Percentiles rank a stretch among this genome's conserved stretches.
Conservation (phyloP, 2,888 invertebrate species). For the Xestobium rufovillosum region DNA sequence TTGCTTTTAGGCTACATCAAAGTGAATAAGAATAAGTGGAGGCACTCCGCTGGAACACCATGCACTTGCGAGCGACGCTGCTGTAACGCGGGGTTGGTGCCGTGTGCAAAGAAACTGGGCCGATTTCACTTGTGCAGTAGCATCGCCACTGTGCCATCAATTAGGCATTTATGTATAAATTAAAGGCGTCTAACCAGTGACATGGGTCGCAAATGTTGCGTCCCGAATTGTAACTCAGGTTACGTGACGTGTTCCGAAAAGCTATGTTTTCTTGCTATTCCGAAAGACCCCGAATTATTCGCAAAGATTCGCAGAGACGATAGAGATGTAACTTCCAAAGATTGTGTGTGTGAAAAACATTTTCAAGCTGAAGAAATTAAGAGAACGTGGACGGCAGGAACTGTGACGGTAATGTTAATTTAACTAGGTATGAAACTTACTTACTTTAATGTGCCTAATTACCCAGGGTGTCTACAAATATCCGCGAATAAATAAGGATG, state of each 20-base stretch:
- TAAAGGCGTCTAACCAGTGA: no score
- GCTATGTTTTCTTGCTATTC: not conserved
- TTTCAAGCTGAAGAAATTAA: not conserved
- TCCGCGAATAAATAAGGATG: not conserved
- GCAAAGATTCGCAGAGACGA: not conserved
- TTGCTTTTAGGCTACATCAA: no score
- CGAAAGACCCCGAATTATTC: not conserved
- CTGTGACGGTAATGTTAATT: not conserved
- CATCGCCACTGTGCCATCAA: no score
- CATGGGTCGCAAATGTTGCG: not conserved
- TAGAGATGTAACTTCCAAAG: not conserved
- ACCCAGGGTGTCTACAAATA: not conserved
- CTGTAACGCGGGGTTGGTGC: no score
- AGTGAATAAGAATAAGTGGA: no score
- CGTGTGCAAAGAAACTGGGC: no score
- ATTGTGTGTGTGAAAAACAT: constrained; percentile 3
- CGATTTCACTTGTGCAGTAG: no score
- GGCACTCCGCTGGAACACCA: no score
- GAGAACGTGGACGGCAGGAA: not conserved
- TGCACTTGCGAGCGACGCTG: no score
- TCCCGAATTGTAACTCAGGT: constrained; percentile 1
- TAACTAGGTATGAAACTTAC: not conserved
- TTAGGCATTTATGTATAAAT: no score
- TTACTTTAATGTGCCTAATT: not conserved
- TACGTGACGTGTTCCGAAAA: not conserved